Conservation (phyloP, 2,888 invertebrate genomes). For the Troides aeacus region DNA sequence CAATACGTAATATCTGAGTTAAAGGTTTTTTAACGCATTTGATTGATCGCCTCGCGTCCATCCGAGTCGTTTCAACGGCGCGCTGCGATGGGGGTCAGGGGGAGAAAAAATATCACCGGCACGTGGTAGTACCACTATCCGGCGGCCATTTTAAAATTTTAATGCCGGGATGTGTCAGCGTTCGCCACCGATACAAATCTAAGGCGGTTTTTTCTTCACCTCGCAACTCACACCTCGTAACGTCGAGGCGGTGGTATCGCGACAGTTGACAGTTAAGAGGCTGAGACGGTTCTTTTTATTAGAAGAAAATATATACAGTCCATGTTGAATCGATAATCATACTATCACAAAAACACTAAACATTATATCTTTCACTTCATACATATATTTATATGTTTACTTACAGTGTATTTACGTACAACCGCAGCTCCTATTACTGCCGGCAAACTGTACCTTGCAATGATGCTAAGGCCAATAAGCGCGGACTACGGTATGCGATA, state of each 20-base stretch:
- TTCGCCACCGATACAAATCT: slow-evolving; percentile 17
- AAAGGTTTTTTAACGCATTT: slow-evolving; percentile 8
- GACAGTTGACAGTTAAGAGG: slow-evolving; percentile 11
- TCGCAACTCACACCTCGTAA: slow-evolving; percentile 13
- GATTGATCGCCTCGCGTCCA: slow-evolving; percentile 21
- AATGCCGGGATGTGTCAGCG: slow-evolving; percentile 22
- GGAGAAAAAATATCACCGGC: slow-evolving; percentile 15
- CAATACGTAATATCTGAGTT: neutral
- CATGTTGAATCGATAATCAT: no score
- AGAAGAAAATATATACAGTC: neutral
- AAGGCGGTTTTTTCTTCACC: slow-evolving; percentile 1
- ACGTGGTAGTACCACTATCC: slow-evolving; percentile 14
- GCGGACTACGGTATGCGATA: no score
- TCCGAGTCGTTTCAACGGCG: neutral
- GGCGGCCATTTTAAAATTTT: slow-evolving; percentile 17
- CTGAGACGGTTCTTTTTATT: slow-evolving; percentile 11
- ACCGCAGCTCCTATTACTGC: no score
- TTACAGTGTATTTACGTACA: no score
- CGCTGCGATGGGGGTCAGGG: slow-evolving; percentile 2
- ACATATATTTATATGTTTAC: no score
- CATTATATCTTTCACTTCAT: no score
- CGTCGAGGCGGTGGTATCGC: neutral
- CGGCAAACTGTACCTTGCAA: no score
- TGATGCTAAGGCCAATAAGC: no score
- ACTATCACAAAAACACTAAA: no score